phyloP scores from a whole-genome alignment of 2,888 invertebrate genomes.

The Tribolium freemani region DNA sequence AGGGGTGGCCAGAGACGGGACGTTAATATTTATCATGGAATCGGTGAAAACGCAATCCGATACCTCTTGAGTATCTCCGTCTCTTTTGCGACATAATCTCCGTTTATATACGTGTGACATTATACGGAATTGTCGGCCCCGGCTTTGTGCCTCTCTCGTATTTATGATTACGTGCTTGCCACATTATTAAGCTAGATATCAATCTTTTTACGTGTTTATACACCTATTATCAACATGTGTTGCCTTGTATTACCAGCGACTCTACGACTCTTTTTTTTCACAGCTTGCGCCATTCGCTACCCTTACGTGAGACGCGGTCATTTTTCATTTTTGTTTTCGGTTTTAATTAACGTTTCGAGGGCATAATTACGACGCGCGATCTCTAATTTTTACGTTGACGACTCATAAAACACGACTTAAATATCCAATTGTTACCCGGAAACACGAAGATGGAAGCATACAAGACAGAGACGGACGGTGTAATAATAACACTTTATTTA shows the following conservation, averaged over 20 bases:
- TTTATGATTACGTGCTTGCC: slow-evolving; percentile 54
- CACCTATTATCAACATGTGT: slow-evolving; percentile 55
- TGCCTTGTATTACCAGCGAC: slow-evolving; percentile 32
- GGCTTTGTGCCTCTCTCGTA: slow-evolving; percentile 52
- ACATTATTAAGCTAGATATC: slow-evolving; percentile 56
- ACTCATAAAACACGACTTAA: slow-evolving; percentile 18
- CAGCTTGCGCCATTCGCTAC: neutral
- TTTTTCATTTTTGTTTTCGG: slow-evolving; percentile 20
- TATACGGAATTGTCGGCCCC: slow-evolving; percentile 42
- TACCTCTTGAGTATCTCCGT: neutral
- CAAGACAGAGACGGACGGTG: too few relatives aligned
- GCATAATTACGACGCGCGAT: slow-evolving; percentile 24
- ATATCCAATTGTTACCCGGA: neutral
- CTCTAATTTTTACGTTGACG: slow-evolving; percentile 30
- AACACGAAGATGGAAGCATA: neutral
- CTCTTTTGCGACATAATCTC: slow-evolving; percentile 10
- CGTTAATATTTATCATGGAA: slow-evolving; percentile 33
- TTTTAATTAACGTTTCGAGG: slow-evolving; percentile 37
- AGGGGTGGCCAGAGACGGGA: slow-evolving; percentile 8
- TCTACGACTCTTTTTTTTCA: slow-evolving; percentile 7
- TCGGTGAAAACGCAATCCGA: slow-evolving; percentile 22
- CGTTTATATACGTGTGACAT: slow-evolving; percentile 45
- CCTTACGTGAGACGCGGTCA: slow-evolving; percentile 23
- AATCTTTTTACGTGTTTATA: slow-evolving; percentile 57
- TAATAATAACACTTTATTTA: too few relatives aligned